Percentiles rank a stretch among this genome's conserved stretches.
phyloP scores from a whole-genome alignment of 2,888 invertebrate species.

The Lasioglossum lativentre region DNA sequence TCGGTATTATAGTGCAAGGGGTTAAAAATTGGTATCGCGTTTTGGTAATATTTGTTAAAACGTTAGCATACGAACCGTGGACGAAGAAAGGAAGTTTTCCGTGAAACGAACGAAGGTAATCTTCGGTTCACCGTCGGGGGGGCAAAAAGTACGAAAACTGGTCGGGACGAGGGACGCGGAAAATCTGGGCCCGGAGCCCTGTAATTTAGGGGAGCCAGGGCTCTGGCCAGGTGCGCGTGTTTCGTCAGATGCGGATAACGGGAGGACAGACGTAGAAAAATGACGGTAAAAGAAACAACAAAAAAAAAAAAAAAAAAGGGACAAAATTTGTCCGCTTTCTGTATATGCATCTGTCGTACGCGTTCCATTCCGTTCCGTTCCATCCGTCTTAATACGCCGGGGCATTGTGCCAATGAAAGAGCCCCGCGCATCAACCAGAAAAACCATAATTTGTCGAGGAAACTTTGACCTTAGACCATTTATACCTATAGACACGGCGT shows the following conservation, averaged over 20 bases:
- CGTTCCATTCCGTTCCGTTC: conserved; percentile 71
- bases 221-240: conserved; percentile 54
- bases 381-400: conserved; percentile 75
- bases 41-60: no score
- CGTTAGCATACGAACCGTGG: no score
- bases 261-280: conserved; percentile 37
- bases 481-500: no score
- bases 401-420: conserved; percentile 39
- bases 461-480: no score
- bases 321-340: conserved; percentile 68
- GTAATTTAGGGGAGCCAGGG: conserved; percentile 56
- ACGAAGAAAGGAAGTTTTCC: background rate
- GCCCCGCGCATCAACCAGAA: conserved; percentile 1
- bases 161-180: conserved; percentile 33
- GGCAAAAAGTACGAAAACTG: conserved; percentile 20
- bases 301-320: no score
- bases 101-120: background rate
- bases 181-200: conserved; percentile 51
- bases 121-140: background rate
- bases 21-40: no score
- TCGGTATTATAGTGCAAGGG: no score
- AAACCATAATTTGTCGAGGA: conserved; percentile 31
- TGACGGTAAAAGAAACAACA: conserved; percentile 38
- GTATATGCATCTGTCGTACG: conserved; percentile 78
- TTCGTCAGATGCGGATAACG: conserved; percentile 32